Percentiles rank a stretch among this genome's conserved stretches.
Conservation (phyloP, 2,113 vertebrate species). For the Rattus norvegicus region GRCr8 NC_086027.1:105658501-105659000, state of each 20-base stretch:
- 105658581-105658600: not conserved
- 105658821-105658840: not conserved
- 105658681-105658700: not conserved
- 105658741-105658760: not conserved
- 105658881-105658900: not conserved
- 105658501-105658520: not conserved
- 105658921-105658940: not conserved
- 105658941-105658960: not conserved
- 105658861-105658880: not conserved
- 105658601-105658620: not conserved
- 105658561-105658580: not conserved
- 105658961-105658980: not conserved
- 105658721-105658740: not conserved
- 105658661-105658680: not conserved
- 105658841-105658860: too few relatives aligned
- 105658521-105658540: not conserved
- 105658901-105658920: not conserved
- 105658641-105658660: not conserved
- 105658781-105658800: not conserved
- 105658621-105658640: not conserved
- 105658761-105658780: not conserved
- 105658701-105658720: not conserved
- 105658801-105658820: not conserved
- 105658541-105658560: not conserved
- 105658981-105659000: too few relatives aligned